Base-by-base conservation (phyloP, 2,888 invertebrate species). In the Oxystoma pomonae region DNA sequence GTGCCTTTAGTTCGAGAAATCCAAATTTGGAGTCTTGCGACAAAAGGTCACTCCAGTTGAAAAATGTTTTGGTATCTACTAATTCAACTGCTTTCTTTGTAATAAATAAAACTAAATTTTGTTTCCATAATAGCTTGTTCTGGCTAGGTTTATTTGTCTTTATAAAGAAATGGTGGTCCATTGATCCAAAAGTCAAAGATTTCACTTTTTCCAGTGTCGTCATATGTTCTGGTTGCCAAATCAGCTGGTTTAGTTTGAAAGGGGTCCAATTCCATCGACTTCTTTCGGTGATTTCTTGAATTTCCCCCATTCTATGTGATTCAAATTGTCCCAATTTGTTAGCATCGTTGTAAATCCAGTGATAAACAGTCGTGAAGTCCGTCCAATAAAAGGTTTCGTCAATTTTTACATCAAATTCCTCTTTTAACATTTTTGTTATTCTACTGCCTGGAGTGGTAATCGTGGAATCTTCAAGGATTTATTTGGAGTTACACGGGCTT, bases 351-450 rank as follows among this genome's bases (percentile, higher is more conserved):
- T 61, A 49, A 5, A 74, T 65, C 72, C 73, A 73, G 9, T 58
- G 49, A 9, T 73, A 22, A 16, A 72, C 73, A 1, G 68, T 70
- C 61, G 64, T 71, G 1, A 72, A 75, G 52, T 75, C 72, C 1
- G 70, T 63, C 74, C 73, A 74, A 57, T 68, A 72, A 20, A 63
- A 55, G 0, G 16, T 62, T 2, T 58, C 16, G n/a, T 59, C 50
- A n/a, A 70, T 65, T 1, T 53, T 21, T 18, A 71, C 60, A 63
- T 63, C n/a, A 60, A 67, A 12, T 61, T 61, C 61, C n/a, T 12
- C 1, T 61, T 53, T 50, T 65, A 69, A 55, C 60, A 64, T 20
- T 70, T 62, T 18, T 65, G 63, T 2, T 52, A 61, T 1, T 49
- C 64, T 9, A 35, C 35, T 63, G 71, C 71, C 2, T 67, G 60